These are phyloP conservation scores for Eurypyga helias DNA, from an alignment of 2,113 vertebrate species.

Conservation along the genomic window DNA sequence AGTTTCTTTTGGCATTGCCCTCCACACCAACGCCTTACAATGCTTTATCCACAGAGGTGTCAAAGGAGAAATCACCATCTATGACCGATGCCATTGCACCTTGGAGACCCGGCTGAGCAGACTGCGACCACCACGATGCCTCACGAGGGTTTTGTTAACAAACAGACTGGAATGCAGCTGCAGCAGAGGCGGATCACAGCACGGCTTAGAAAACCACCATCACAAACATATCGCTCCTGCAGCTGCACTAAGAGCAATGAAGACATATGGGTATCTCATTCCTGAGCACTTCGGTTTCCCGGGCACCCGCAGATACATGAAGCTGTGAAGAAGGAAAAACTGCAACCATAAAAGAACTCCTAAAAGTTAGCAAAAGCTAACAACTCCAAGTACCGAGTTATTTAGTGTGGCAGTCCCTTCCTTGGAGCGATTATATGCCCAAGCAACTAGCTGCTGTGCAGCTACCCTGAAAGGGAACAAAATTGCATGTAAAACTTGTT, in stretches of 20 bases:
- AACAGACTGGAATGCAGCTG: neutral
- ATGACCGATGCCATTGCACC: accelerated
- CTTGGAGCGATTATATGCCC: neutral
- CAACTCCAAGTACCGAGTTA: neutral
- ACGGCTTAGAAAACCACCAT: neutral
- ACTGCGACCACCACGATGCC: accelerated
- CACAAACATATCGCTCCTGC: accelerated
- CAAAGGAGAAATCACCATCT: neutral
- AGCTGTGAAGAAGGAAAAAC: neutral
- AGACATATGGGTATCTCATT: neutral
- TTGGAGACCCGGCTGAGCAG: neutral
- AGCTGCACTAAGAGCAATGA: accelerated
- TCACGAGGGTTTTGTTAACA: neutral
- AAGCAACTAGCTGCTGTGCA: neutral
- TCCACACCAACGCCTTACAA: accelerated
- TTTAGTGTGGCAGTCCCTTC: neutral
- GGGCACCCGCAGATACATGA: neutral
- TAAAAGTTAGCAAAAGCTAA: neutral
- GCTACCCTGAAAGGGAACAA: neutral
- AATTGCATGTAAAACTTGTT: neutral
- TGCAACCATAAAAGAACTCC: neutral
- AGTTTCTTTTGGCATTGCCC: neutral
- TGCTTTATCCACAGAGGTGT: neutral
- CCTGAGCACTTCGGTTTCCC: neutral
- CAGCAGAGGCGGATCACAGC: neutral